These are phyloP conservation scores for Hydriomena furcata DNA, from an alignment of 2,888 invertebrate genomes.

Conservation along the genomic window DNA sequence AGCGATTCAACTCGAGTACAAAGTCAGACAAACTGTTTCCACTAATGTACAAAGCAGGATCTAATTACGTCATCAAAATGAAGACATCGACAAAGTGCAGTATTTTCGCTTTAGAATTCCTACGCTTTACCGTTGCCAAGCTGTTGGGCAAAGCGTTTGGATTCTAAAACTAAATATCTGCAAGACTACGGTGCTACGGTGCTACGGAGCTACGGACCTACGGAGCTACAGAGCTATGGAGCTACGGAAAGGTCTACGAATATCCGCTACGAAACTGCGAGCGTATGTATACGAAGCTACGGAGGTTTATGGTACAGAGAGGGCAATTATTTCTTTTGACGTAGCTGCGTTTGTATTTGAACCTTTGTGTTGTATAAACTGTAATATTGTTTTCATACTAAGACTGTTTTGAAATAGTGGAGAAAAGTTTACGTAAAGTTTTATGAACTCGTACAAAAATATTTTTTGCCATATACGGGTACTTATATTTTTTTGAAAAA, in stretches of 20 bases:
- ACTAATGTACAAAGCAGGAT: constrained; percentile 14
- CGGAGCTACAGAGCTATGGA: constrained; percentile 36
- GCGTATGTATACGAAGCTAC: background rate
- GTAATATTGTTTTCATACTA: no score
- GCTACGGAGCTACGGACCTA: constrained; percentile 40
- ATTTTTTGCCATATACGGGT: no score
- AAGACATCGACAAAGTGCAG: constrained; percentile 44
- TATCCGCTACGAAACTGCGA: constrained; percentile 9
- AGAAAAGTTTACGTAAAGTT: no score
- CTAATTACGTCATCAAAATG: constrained; percentile 34
- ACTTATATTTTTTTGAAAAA: no score
- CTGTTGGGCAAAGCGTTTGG: constrained; percentile 96
- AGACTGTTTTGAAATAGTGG: no score
- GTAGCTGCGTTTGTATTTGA: background rate
- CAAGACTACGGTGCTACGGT: constrained; percentile 35
- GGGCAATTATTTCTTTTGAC: no score
- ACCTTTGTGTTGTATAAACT: background rate
- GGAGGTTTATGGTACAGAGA: no score
- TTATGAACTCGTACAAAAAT: no score
- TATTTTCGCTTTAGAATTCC: constrained; percentile 95
- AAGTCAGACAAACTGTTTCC: constrained; percentile 6
- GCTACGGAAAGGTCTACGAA: constrained; percentile 34
- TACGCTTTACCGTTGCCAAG: constrained; percentile 95
- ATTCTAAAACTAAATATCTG: constrained; percentile 93
- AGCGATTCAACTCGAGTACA: background rate